These are phyloP conservation scores for Protula sp. DNA, from an alignment of 2,888 invertebrate genomes.

Conservation along the genomic window DNA sequence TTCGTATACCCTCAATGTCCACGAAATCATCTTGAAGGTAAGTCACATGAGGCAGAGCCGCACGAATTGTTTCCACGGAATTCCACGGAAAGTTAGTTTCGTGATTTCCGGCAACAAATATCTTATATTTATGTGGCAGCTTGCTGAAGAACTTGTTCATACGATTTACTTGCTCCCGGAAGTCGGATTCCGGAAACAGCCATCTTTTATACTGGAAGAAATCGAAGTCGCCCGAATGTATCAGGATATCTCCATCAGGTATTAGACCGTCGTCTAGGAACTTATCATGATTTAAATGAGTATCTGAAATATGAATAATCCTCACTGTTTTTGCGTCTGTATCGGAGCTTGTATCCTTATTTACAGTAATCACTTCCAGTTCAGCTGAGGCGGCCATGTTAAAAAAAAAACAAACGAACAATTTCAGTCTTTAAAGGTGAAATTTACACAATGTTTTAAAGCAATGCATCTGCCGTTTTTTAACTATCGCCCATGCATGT, in stretches of 20 bases:
- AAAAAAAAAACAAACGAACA: no score
- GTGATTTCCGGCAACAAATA: constrained; percentile 48
- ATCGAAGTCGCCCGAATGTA: constrained; percentile 45
- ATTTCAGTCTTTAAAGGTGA: no score
- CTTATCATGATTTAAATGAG: constrained; percentile 33
- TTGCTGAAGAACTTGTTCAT: constrained; percentile 32
- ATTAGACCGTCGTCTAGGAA: constrained; percentile 19
- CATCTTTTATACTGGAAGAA: constrained; percentile 17
- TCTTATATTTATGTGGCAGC: constrained; percentile 37
- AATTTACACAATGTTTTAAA: no score
- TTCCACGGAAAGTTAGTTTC: constrained; percentile 31
- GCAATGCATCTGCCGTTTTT: no score
- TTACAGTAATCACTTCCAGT: no score
- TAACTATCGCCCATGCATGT: no score
- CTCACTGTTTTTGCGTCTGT: constrained; percentile 15
- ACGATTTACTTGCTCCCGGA: constrained; percentile 20
- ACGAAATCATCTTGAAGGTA: constrained; percentile 38
- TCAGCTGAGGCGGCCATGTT: no score
- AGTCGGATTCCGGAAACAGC: constrained; percentile 11
- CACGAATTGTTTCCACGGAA: constrained; percentile 26
- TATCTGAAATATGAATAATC: constrained; percentile 45
- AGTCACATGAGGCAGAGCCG: constrained; percentile 26
- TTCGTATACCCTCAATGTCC: constrained; percentile 34
- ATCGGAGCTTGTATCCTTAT: no score
- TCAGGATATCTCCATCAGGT: constrained; percentile 41